A percentile compares a stretch with the other conserved stretches of the same genome.
Conservation (phyloP, 2,113 vertebrate species). For the Ginglymostoma cirratum region DNA sequence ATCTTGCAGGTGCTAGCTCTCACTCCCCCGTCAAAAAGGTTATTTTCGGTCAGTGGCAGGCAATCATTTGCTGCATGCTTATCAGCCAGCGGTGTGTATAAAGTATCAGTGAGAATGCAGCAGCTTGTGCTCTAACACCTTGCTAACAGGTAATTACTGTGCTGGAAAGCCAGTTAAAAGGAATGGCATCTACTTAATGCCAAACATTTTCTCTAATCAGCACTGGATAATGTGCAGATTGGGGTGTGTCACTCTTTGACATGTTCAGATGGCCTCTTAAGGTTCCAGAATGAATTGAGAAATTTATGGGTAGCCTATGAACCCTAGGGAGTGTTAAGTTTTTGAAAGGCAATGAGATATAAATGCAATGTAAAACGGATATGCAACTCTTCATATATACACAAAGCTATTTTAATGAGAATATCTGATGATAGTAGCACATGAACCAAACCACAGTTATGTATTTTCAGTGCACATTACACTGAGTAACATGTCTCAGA, state of each 20-base stretch:
- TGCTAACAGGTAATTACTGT: not conserved
- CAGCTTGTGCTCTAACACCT: not conserved
- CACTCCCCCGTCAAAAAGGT: not conserved
- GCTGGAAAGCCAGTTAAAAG: not conserved
- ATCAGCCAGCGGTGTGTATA: not conserved
- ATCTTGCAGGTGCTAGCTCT: conserved; percentile 1
- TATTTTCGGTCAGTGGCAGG: not conserved
- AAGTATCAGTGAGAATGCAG: conserved; percentile 18
- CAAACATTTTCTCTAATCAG: not conserved
- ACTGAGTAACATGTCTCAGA: not conserved
- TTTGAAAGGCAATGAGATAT: not conserved
- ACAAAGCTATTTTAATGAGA: not conserved
- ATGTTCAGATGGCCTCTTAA: not conserved
- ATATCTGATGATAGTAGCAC: not conserved
- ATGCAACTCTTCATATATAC: not conserved
- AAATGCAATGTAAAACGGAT: too few relatives aligned
- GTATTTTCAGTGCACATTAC: not conserved
- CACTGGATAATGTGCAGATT: not conserved
- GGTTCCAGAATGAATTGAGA: not conserved
- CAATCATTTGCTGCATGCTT: not conserved
- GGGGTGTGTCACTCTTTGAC: not conserved
- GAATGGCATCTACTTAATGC: not conserved
- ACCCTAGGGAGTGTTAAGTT: not conserved
- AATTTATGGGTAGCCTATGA: not conserved
- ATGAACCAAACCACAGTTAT: not conserved